Base-by-base conservation (phyloP, 2,888 invertebrate species). In the Emmelina monodactyla region DNA sequence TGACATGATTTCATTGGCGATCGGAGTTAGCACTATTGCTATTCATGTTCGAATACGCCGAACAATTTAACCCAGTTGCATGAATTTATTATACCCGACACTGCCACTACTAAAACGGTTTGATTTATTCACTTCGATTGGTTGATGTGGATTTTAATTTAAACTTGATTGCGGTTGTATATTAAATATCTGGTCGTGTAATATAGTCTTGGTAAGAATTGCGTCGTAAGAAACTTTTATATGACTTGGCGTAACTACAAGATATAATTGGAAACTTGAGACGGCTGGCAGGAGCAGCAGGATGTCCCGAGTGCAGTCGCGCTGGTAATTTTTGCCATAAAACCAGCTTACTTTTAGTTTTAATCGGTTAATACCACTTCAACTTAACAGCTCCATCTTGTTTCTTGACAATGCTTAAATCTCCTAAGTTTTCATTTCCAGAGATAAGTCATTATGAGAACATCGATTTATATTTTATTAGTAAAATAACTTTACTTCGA, bases 201-300 rank as follows among this genome's bases (percentile, higher is more conserved):
- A n/a, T 25, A 25, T n/a, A 11, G 25, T 25, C 25, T 25, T 3
- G 6, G 3, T 54, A 62, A 60, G 64, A 62, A 62, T 63, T 57
- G 55, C 55, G 62, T 51, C 57, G 58, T 62, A 57, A 54, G 52
- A 78, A n/a, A 76, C 63, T 78, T 78, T 76, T 75, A 73, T 73
- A 69, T 62, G 69, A 75, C 67, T 72, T 73, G 56, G 62, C 61
- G 65, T 57, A 70, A 69, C 62, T 67, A 50, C 57, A 63, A 60
- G 63, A 67, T 73, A 67, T 75, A 73, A 76, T 78, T 76, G 75
- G 71, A 76, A 76, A 72, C 63, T 67, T 53, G 59, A 70, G 65
- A 62, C 58, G 56, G 56, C 53, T 57, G 29, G 54, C 53, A 59
- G 48, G 51, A 49, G 44, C 50, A 49, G 50, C 50, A 45, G 45